phyloP scores from a whole-genome alignment of 2,888 invertebrate species.

The Lochmaea capreae region DNA sequence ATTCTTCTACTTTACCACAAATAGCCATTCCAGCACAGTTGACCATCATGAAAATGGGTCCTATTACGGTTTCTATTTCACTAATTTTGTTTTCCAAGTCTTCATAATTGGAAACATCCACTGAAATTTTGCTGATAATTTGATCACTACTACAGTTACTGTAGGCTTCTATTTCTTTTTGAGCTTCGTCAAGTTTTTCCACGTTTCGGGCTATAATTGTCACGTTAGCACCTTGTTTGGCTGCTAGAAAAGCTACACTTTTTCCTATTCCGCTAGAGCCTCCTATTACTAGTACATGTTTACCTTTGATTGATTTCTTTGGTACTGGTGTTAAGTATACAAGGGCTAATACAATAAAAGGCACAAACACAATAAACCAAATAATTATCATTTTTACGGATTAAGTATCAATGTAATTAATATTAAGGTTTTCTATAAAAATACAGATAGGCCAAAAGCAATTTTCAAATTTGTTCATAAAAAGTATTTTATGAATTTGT shows the following conservation, averaged over 20 bases:
- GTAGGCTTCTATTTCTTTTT: slow-evolving; percentile 70
- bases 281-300: slow-evolving; percentile 85
- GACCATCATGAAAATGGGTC: slow-evolving; percentile 89
- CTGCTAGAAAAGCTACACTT: slow-evolving; percentile 82
- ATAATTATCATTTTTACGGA: background rate
- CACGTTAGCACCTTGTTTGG: slow-evolving; percentile 85
- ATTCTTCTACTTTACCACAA: slow-evolving; percentile 84
- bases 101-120: slow-evolving; percentile 78
- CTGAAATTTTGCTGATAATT: slow-evolving; percentile 72
- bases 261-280: slow-evolving; percentile 97
- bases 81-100: slow-evolving; percentile 53
- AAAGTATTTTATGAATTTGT: no score
- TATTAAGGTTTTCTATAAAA: no score
- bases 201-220: slow-evolving; percentile 90
- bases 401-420: no score
- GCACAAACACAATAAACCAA: slow-evolving; percentile 24
- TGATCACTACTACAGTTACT: slow-evolving; percentile 66
- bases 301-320: slow-evolving; percentile 64
- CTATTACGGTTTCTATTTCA: slow-evolving; percentile 70
- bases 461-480: no score
- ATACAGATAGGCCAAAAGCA: no score
- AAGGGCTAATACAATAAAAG: slow-evolving; percentile 2
- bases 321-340: slow-evolving; percentile 49
- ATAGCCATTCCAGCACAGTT: slow-evolving; percentile 94
- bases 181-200: slow-evolving; percentile 74